These are phyloP conservation scores for Cochlearius cochlearius DNA, from an alignment of 2,113 vertebrate genomes.

Conservation along the genomic window DNA sequence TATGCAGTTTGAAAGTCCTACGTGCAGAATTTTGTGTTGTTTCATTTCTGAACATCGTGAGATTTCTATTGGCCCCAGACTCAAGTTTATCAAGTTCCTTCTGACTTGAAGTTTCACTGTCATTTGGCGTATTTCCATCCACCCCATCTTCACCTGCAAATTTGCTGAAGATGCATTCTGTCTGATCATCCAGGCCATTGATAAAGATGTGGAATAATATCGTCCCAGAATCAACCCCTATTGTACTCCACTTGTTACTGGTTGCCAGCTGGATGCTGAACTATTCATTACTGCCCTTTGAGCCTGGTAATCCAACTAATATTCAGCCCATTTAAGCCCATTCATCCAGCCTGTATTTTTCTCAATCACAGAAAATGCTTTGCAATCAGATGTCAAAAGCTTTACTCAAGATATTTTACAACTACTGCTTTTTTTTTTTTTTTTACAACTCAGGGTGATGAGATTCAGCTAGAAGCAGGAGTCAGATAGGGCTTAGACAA, in stretches of 20 bases:
- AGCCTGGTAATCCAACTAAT: conserved; percentile 49
- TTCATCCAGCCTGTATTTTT: conserved; percentile 37
- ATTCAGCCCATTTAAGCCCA: conserved; percentile 21
- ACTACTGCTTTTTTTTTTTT: neutral
- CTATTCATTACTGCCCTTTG: conserved; percentile 45
- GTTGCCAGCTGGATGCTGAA: conserved; percentile 37
- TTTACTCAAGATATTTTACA: conserved; percentile 23
- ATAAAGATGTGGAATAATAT: conserved; percentile 4
- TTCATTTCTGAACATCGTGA: neutral
- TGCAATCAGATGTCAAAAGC: conserved; percentile 35
- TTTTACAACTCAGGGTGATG: neutral
- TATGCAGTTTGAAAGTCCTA: neutral
- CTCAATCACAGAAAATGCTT: conserved; percentile 30
- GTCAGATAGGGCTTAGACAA: neutral
- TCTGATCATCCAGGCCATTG: neutral
- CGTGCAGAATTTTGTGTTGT: neutral
- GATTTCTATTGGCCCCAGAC: neutral
- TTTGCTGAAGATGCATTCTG: conserved; percentile 27
- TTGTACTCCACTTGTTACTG: neutral
- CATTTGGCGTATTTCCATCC: neutral
- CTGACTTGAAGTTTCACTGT: neutral
- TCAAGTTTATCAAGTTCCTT: neutral
- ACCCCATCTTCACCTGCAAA: neutral
- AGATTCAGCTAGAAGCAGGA: neutral
- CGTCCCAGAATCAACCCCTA: neutral